phyloP scores from a whole-genome alignment of 2,797 vertebrate genomes.

The Streptopelia turtur region DNA sequence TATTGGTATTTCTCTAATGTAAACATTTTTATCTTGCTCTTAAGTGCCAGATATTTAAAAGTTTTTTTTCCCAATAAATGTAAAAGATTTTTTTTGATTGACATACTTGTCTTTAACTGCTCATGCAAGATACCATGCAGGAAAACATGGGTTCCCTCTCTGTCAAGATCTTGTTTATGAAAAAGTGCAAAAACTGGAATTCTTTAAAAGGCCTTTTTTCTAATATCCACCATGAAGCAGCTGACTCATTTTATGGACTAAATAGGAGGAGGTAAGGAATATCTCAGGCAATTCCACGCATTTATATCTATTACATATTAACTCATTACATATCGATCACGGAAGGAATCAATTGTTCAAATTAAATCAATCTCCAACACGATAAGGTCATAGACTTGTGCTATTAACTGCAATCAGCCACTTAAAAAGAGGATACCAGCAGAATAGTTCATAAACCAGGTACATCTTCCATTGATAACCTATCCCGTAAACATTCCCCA shows the following conservation, averaged over 20 bases:
- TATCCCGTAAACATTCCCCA: not conserved
- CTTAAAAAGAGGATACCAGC: not conserved
- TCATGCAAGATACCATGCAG: not conserved
- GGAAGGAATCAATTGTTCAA: conserved; percentile 14
- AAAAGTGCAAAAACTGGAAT: not conserved
- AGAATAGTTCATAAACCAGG: not conserved
- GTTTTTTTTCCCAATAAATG: not conserved
- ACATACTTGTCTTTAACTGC: not conserved
- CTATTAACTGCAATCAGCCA: conserved; percentile 6
- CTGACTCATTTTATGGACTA: not conserved
- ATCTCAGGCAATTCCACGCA: not conserved
- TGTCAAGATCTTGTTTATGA: not conserved
- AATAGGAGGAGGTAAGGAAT: not conserved
- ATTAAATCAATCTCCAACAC: conserved; percentile 31
- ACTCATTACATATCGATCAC: conserved; percentile 6
- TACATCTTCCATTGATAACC: not conserved
- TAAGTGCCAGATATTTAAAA: not conserved
- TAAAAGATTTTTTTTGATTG: not conserved
- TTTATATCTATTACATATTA: conserved; percentile 34
- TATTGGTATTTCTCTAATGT: conserved; percentile 50
- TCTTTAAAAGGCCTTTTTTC: not conserved
- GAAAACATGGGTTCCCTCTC: not conserved
- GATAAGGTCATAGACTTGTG: not conserved
- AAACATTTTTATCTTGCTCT: conserved; percentile 70
- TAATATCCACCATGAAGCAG: not conserved